Conservation (phyloP, 2,797 vertebrate genomes). For the Emydoidea blandingii region DNA sequence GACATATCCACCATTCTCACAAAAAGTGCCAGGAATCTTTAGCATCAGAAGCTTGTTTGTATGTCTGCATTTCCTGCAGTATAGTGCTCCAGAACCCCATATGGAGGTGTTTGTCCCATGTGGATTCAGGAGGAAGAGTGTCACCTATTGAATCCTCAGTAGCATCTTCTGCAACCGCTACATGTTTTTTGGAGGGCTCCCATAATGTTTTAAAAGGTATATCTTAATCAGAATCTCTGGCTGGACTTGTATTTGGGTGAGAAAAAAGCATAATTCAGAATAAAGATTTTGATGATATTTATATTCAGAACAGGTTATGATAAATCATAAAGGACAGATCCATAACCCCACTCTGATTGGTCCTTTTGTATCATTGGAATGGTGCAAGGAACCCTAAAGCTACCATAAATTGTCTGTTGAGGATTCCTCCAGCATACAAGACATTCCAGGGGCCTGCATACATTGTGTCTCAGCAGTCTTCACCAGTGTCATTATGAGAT, state of each 20-base stretch:
- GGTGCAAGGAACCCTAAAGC: not conserved
- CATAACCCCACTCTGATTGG: not conserved
- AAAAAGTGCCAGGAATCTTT: not conserved
- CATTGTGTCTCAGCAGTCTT: not conserved
- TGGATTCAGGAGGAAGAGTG: not conserved
- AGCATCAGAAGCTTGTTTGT: not conserved
- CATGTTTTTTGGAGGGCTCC: not conserved
- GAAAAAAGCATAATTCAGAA: not conserved
- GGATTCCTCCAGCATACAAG: not conserved
- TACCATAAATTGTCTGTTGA: not conserved
- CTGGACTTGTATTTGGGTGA: not conserved
- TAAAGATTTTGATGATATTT: not conserved
- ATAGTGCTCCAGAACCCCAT: fast-evolving
- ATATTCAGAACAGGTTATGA: not conserved
- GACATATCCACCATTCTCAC: not conserved
- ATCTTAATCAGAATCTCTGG: not conserved
- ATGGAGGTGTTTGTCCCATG: fast-evolving
- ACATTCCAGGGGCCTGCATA: not conserved
- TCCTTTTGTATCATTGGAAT: not conserved
- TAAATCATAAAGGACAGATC: not conserved
- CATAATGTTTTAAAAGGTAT: not conserved
- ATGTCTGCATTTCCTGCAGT: not conserved
- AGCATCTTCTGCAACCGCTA: not conserved
- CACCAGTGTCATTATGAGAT: fast-evolving
- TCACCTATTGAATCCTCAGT: not conserved